Percentiles rank a stretch among this genome's conserved stretches.
Conservation (phyloP, 2,797 vertebrate species). For the Fratercula arctica region DNA sequence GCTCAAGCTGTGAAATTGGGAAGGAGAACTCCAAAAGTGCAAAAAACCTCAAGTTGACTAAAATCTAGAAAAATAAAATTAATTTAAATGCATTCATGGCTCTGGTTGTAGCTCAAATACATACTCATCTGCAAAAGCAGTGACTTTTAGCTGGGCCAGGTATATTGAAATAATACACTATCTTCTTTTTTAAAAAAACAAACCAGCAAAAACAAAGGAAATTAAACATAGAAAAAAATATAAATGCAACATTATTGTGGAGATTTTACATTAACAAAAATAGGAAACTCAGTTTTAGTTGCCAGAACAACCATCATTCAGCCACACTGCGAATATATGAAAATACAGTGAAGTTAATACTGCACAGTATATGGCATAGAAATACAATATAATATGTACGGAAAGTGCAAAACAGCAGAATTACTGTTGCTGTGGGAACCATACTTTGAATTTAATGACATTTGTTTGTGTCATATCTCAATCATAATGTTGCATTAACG, state of each 20-base stretch:
- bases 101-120: not conserved
- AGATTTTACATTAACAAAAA: constrained; percentile 31
- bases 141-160: not conserved
- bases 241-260: not conserved
- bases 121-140: not conserved
- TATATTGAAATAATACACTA: not conserved
- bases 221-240: not conserved
- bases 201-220: not conserved
- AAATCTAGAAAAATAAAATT: not conserved
- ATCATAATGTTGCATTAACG: constrained; percentile 46
- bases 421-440: constrained; percentile 59
- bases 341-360: constrained; percentile 30
- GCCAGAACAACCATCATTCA: constrained; percentile 34
- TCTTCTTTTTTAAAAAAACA: not conserved
- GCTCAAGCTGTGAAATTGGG: not conserved
- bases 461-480: constrained; percentile 67
- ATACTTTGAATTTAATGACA: constrained; percentile 48
- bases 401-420: constrained; percentile 37
- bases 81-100: not conserved
- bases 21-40: not conserved
- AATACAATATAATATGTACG: constrained; percentile 15
- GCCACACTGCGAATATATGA: not conserved
- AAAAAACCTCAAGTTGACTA: not conserved
- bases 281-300: constrained; percentile 8
- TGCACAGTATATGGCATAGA: not conserved